Conservation (phyloP, 2,888 invertebrate species). For the Mactromeris polynyma region DNA sequence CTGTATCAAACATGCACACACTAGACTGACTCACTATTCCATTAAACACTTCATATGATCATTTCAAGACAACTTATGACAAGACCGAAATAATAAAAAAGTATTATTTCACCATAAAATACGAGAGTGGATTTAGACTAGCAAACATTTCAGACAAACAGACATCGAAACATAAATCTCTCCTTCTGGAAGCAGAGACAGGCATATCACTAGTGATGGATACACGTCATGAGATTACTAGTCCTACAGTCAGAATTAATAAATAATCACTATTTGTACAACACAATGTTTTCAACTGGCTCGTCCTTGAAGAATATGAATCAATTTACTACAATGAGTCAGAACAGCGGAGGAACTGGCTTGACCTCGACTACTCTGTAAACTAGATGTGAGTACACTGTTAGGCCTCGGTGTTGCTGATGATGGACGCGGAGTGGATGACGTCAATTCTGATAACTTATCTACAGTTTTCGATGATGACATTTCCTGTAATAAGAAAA, state of each 20-base stretch:
- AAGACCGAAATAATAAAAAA: too few species aligned
- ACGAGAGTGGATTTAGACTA: too few species aligned
- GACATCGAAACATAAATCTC: too few species aligned
- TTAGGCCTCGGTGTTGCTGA: constrained; percentile 69
- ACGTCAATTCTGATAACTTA: constrained; percentile 79
- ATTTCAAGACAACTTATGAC: too few species aligned
- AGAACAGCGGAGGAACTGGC: constrained; percentile 75
- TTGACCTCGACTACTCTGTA: constrained; percentile 77
- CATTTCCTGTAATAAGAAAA: constrained; percentile 81
- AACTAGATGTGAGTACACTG: constrained; percentile 73
- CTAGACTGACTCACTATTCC: too few species aligned
- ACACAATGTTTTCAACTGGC: background rate
- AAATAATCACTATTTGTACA: background rate
- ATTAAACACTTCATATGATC: too few species aligned
- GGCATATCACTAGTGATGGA: background rate
- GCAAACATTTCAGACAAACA: too few species aligned
- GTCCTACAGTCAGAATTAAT: background rate
- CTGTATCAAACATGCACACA: too few species aligned
- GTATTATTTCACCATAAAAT: too few species aligned
- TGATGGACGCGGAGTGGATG: constrained; percentile 78
- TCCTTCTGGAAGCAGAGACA: too few species aligned
- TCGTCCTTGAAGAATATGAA: constrained; percentile 77
- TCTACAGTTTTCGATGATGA: constrained; percentile 80
- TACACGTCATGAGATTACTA: background rate
- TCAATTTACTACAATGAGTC: constrained; percentile 82